Percentiles rank a stretch among this genome's conserved stretches.
phyloP scores from a whole-genome alignment of 2,888 invertebrate species.

The Heliconius hortense region DNA sequence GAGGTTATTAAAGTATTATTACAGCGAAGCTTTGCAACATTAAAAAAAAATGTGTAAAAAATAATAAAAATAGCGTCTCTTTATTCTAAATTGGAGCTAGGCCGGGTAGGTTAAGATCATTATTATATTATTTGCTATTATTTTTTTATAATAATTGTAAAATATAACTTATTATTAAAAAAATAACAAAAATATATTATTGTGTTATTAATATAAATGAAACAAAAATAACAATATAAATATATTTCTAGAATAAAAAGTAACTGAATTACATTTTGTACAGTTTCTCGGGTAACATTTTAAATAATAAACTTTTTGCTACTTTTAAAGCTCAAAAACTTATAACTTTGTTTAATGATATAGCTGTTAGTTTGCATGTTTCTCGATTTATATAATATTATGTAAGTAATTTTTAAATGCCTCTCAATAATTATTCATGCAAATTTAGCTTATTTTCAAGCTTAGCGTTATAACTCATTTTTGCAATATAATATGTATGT shows the following conservation, averaged over 20 bases:
- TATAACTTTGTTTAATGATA: conserved; percentile 1
- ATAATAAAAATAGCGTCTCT: conserved; percentile 62
- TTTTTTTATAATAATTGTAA: conserved; percentile 12
- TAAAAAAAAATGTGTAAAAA: conserved; percentile 49
- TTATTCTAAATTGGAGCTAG: conserved; percentile 69
- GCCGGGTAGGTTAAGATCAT: conserved; percentile 67
- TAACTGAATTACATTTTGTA: conserved; percentile 13
- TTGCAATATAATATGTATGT: background rate
- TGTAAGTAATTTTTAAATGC: background rate
- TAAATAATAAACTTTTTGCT: conserved; percentile 10
- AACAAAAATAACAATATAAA: background rate
- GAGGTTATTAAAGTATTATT: conserved; percentile 20
- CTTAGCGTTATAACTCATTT: background rate
- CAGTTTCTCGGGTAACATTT: conserved; percentile 8
- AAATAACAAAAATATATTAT: background rate
- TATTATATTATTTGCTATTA: conserved; percentile 44
- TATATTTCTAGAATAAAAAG: conserved; percentile 3
- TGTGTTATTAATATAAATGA: background rate
- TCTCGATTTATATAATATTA: background rate
- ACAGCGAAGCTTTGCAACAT: conserved; percentile 39
- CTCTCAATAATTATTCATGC: conserved; percentile 1
- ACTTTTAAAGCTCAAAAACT: conserved; percentile 16
- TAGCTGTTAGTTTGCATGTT: conserved; percentile 21
- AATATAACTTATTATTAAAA: background rate
- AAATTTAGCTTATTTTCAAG: background rate